Percentiles rank a stretch among this genome's conserved stretches.
Evolutionary conservation across 2,113 vertebrate species (phyloP).

Genomic region (Delphinus delphis): DNA sequence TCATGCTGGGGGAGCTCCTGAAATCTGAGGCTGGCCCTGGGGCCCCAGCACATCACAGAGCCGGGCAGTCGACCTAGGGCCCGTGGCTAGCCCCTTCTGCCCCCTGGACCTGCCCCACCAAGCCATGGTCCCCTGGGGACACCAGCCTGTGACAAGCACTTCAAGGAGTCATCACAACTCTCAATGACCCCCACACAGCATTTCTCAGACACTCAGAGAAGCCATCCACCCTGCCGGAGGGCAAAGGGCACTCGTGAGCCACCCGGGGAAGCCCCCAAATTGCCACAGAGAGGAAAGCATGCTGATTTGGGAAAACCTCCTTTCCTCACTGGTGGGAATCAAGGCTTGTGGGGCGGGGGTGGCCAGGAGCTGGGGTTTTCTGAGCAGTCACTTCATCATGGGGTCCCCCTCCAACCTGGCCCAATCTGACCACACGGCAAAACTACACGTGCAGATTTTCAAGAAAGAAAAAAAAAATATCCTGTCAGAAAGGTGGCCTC

Average conservation of each 20-base stretch:
- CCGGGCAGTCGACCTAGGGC: too few relatives aligned
- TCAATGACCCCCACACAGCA: rapidly evolving
- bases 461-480: background rate
- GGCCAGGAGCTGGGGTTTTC: background rate
- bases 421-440: background rate
- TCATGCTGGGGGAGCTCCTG: background rate
- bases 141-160: background rate
- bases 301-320: background rate
- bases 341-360: background rate
- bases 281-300: background rate
- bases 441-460: rapidly evolving
- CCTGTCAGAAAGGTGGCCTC: background rate
- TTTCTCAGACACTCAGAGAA: background rate
- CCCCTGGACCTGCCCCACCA: background rate
- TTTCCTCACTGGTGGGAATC: background rate
- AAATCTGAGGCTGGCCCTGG: background rate
- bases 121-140: background rate
- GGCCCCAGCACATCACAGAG: background rate
- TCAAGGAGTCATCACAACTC: background rate
- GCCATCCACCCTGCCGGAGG: background rate
- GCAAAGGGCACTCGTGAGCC: background rate
- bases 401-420: background rate
- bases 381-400: background rate
- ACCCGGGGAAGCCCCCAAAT: background rate
- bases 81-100: background rate